Evolutionary conservation across 2,888 invertebrate species (phyloP).

Genomic region (Auanema freiburgensis): DNA sequence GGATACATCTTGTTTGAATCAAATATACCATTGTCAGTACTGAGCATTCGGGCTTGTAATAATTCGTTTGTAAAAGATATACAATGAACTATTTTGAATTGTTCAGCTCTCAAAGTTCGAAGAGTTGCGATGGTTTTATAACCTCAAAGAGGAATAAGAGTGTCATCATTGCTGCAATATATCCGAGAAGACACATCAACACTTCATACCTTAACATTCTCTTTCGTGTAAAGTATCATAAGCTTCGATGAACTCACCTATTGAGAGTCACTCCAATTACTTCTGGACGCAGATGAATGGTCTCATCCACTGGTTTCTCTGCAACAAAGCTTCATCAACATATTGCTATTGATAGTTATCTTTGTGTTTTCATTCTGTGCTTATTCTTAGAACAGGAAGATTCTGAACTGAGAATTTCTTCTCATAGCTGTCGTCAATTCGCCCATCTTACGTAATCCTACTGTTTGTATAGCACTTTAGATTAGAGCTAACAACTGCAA

Average conservation of each 20-base stretch:
- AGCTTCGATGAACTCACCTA: constrained; percentile 6
- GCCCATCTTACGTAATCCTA: too few species aligned
- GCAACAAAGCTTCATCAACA: not conserved
- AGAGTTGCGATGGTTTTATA: constrained; percentile 44
- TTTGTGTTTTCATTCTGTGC: too few species aligned
- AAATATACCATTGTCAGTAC: too few species aligned
- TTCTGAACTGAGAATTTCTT: too few species aligned
- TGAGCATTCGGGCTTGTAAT: not conserved
- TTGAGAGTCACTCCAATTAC: constrained; percentile 19
- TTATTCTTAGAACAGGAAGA: too few species aligned
- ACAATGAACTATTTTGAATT: too few species aligned
- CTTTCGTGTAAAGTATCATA: not conserved
- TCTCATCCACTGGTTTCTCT: constrained; percentile 4
- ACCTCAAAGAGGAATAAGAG: constrained; percentile 50
- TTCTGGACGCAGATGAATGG: not conserved
- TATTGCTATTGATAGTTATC: too few species aligned
- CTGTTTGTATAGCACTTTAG: too few species aligned
- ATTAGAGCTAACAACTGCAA: too few species aligned
- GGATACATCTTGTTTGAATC: too few species aligned
- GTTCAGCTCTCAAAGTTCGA: not conserved
- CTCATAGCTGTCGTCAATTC: too few species aligned
- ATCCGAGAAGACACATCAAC: constrained; percentile 34
- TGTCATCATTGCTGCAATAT: constrained; percentile 43
- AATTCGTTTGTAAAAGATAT: not conserved
- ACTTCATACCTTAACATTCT: constrained; percentile 35